phyloP scores from a whole-genome alignment of 1,140 invertebrate species.

The Colletes latitarsis region DNA sequence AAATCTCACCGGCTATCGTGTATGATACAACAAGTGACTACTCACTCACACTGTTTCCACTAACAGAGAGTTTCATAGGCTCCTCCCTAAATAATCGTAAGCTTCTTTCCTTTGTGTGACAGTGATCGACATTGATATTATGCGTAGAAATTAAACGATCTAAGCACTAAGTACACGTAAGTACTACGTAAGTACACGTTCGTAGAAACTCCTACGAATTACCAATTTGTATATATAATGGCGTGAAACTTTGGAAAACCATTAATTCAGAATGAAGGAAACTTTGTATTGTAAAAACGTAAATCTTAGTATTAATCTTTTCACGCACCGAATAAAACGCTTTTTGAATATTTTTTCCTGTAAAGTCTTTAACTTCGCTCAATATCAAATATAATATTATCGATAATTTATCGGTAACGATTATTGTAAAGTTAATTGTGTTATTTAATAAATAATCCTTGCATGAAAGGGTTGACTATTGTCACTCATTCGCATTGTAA shows the following conservation, averaged over 20 bases:
- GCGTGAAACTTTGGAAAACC: background rate
- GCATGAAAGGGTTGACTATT: background rate
- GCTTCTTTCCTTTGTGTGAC: constrained; percentile 33
- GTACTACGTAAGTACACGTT: constrained; percentile 20
- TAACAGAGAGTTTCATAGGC: constrained; percentile 53
- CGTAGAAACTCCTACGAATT: constrained; percentile 2
- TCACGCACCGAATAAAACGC: no score
- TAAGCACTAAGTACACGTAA: constrained; percentile 21
- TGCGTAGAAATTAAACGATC: constrained; percentile 28
- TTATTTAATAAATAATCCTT: background rate
- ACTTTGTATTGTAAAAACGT: no score
- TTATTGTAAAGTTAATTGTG: no score
- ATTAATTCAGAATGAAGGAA: no score
- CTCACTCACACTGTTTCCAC: constrained; percentile 34
- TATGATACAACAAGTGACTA: constrained; percentile 62
- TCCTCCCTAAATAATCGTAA: constrained; percentile 41
- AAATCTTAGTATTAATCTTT: no score
- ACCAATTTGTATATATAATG: constrained; percentile 6
- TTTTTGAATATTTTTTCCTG: no score
- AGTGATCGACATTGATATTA: constrained; percentile 44
- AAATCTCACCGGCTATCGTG: constrained; percentile 26
- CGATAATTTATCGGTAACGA: no score
- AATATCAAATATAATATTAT: no score
- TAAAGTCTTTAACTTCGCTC: no score
- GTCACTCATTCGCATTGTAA: background rate